These are phyloP conservation scores for Microcebus jonahi DNA, from an alignment of 2,113 vertebrate genomes.

Conservation along the genomic window DNA sequence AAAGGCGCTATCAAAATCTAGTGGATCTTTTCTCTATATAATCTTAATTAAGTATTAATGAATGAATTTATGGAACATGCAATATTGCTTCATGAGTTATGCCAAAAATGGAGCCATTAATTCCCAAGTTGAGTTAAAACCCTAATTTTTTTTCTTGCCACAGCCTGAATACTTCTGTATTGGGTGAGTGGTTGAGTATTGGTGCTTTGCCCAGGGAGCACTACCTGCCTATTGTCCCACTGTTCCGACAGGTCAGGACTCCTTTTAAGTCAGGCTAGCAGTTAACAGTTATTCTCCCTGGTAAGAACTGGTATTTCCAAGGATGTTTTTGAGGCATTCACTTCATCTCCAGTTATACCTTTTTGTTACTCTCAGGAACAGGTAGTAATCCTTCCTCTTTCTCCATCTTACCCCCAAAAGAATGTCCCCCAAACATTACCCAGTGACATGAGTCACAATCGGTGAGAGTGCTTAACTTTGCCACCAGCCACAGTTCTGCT, in stretches of 20 bases:
- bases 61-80: background rate
- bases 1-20: slow-evolving; percentile 2
- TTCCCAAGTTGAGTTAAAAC: background rate
- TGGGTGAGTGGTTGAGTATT: background rate
- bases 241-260: background rate
- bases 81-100: background rate
- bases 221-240: background rate
- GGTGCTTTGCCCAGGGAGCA: background rate
- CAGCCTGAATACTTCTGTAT: background rate
- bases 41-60: slow-evolving; percentile 26
- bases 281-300: background rate
- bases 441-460: background rate
- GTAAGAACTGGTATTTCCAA: background rate
- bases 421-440: background rate
- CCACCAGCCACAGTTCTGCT: background rate
- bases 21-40: background rate
- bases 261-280: background rate
- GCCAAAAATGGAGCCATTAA: background rate
- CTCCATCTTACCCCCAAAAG: background rate
- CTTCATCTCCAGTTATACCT: background rate
- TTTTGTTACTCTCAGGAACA: background rate
- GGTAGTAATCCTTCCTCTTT: background rate
- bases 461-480: background rate
- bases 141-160: background rate
- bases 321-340: background rate